Conservation (phyloP, 2,113 vertebrate genomes). For the Leucopsar rothschildi region DNA sequence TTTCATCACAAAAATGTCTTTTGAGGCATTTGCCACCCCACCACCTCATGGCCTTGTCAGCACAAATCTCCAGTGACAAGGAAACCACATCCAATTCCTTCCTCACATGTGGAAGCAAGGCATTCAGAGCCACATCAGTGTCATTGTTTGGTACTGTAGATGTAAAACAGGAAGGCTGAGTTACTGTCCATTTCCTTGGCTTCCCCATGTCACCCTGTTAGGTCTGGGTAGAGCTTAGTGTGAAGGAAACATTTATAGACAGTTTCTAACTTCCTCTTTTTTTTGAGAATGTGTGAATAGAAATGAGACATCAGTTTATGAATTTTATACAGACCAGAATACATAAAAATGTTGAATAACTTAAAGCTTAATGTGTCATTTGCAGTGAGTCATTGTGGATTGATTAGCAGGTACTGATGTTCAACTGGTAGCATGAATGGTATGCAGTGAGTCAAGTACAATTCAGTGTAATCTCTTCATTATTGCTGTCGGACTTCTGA, state of each 20-base stretch:
- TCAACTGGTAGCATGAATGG: not conserved
- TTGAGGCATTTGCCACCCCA: not conserved
- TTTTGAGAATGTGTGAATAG: not conserved
- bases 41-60: not conserved
- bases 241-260: not conserved
- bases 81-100: not conserved
- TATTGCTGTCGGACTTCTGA: not conserved
- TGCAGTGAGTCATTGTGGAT: not conserved
- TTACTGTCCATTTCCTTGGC: not conserved
- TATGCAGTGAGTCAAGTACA: not conserved
- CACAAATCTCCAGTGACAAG: not conserved
- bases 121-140: fast-evolving
- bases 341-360: not conserved
- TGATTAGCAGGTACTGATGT: not conserved
- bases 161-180: not conserved
- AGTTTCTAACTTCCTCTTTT: not conserved
- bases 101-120: not conserved
- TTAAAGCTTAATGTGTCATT: not conserved
- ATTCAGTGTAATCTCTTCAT: not conserved
- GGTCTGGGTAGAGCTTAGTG: not conserved
- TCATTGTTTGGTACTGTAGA: not conserved
- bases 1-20: not conserved
- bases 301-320: not conserved
- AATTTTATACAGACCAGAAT: not conserved
- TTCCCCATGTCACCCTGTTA: not conserved